Evolutionary conservation across 2,113 vertebrate species (phyloP).

Genomic region (Thunnus thynnus): DNA sequence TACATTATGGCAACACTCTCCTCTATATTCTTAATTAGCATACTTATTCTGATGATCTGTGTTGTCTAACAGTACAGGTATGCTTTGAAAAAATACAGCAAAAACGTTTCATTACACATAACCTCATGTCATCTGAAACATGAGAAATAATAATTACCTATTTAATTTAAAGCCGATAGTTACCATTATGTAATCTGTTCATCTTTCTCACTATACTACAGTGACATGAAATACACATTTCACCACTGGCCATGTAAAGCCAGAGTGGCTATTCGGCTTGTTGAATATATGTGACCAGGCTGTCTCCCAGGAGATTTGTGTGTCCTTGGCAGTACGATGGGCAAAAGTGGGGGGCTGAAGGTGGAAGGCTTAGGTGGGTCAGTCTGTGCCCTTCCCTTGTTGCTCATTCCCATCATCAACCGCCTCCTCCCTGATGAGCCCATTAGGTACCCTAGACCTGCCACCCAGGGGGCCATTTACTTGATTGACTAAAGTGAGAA

Average conservation of each 20-base stretch:
- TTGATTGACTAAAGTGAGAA: conserved; percentile 84
- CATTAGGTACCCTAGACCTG: conserved; percentile 79
- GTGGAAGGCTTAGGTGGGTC: conserved; percentile 51
- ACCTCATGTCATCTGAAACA: neutral
- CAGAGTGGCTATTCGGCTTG: neutral
- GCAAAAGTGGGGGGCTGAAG: conserved; percentile 28
- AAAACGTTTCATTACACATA: neutral
- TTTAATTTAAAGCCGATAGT: no score
- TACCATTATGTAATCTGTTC: neutral
- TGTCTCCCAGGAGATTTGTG: conserved; percentile 17
- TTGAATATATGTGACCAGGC: conserved; percentile 19
- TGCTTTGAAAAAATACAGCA: neutral
- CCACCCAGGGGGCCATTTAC: conserved; percentile 79
- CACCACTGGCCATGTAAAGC: conserved; percentile 18
- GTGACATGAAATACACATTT: conserved; percentile 25
- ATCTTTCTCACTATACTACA: neutral
- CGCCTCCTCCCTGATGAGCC: conserved; percentile 78
- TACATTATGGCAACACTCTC: conserved; percentile 11
- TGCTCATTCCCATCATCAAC: conserved; percentile 66
- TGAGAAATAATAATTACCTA: neutral
- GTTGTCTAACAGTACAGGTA: neutral
- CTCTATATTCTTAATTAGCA: neutral
- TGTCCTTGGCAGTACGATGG: conserved; percentile 44
- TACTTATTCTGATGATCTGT: neutral
- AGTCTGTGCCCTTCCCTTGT: conserved; percentile 37